phyloP scores from a whole-genome alignment of 92 coral and sea anemone genomes.

The Epizoanthus scotinus region DNA sequence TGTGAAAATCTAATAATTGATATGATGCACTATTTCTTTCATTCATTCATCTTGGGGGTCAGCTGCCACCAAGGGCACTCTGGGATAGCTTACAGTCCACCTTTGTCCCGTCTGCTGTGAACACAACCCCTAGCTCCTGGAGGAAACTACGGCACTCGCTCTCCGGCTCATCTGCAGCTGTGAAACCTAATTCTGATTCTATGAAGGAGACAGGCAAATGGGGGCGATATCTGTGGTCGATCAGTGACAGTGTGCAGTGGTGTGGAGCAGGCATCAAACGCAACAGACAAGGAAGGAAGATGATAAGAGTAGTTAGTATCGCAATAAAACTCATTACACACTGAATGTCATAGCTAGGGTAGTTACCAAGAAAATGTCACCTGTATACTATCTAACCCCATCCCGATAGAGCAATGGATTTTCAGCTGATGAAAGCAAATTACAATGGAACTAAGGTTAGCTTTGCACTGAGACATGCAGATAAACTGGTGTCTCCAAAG shows the following conservation, averaged over 20 bases:
- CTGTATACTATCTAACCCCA: background rate
- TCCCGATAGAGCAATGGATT: background rate
- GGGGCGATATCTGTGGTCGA: slow-evolving; percentile 91
- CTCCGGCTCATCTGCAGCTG: slow-evolving; percentile 71
- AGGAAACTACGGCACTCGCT: slow-evolving; percentile 88
- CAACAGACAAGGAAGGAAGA: slow-evolving; percentile 33
- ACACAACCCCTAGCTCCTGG: slow-evolving; percentile 78
- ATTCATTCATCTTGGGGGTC: slow-evolving; percentile 36
- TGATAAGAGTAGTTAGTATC: slow-evolving; percentile 22
- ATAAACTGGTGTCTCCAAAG: too few species aligned
- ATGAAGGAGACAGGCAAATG: slow-evolving; percentile 96
- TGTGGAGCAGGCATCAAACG: slow-evolving; percentile 18
- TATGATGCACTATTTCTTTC: background rate
- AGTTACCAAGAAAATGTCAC: background rate
- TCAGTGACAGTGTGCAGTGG: slow-evolving; percentile 33
- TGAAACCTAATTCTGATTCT: slow-evolving; percentile 99
- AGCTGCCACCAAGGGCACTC: slow-evolving; percentile 65
- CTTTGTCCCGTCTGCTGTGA: slow-evolving; percentile 86
- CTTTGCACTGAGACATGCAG: too few species aligned
- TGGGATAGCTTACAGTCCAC: slow-evolving; percentile 96
- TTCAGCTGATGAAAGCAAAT: too few species aligned
- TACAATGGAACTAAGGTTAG: too few species aligned
- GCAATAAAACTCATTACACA: background rate
- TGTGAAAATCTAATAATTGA: background rate
- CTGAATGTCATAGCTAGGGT: too few species aligned